Evolutionary conservation across 1,140 invertebrate genomes (phyloP).

Genomic region (Tribolium castaneum): DNA sequence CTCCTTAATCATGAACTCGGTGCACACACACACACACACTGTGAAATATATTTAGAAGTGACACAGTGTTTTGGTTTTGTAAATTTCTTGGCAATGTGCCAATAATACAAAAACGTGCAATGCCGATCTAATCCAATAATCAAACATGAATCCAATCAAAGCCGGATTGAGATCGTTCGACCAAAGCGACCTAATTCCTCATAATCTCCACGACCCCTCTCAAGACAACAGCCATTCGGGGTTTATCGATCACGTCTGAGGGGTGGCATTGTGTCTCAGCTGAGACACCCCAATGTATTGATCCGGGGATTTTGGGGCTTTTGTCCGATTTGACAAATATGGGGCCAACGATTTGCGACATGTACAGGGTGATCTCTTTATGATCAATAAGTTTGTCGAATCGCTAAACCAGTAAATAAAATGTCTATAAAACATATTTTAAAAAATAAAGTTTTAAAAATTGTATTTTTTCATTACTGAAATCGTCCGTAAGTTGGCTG

Average conservation of each 20-base stretch:
- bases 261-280: constrained; percentile 13
- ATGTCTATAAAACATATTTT: no score
- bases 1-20: not conserved
- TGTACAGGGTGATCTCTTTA: not conserved
- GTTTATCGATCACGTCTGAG: constrained; percentile 10
- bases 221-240: not conserved
- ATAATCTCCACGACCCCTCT: constrained; percentile 20
- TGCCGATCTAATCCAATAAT: constrained; percentile 10
- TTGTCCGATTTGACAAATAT: not conserved
- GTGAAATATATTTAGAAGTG: constrained; percentile 17
- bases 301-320: not conserved
- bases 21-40: not conserved
- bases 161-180: not conserved
- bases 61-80: constrained; percentile 34
- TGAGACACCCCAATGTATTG: constrained; percentile 14
- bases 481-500: no score
- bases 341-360: not conserved
- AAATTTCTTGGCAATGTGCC: constrained; percentile 17
- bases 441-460: no score
- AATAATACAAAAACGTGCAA: constrained; percentile 8
- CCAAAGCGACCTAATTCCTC: not conserved
- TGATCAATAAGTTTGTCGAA: no score
- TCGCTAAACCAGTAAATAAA: no score
- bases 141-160: constrained; percentile 18
- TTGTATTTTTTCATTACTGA: no score